A percentile compares a stretch with the other conserved stretches of the same genome.
Conservation (phyloP, 2,888 invertebrate genomes). For the Lasioglossum oenotherae region DNA sequence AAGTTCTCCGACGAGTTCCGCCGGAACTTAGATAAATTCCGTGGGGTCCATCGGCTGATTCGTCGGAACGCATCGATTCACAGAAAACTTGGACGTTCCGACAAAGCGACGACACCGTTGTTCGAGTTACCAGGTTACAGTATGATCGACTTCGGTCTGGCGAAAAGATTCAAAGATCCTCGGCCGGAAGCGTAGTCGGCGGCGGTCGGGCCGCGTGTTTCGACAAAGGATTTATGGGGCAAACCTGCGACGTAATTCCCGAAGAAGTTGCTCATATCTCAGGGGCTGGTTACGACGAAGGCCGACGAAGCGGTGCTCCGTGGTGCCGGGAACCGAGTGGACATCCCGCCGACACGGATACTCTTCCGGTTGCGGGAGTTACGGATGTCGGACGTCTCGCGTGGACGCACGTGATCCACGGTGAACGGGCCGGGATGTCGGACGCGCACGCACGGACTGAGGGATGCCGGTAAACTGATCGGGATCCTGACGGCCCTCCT, state of each 20-base stretch:
- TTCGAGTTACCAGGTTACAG: background rate
- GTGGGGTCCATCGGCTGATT: constrained; percentile 9
- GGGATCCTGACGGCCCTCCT: constrained; percentile 79
- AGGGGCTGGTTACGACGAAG: constrained; percentile 13
- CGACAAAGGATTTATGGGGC: constrained; percentile 31
- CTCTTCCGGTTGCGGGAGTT: background rate
- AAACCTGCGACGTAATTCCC: constrained; percentile 59
- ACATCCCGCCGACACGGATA: constrained; percentile 14
- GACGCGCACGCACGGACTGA: constrained; percentile 76
- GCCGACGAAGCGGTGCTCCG: constrained; percentile 12
- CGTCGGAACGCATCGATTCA: constrained; percentile 26
- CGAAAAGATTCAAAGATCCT: background rate
- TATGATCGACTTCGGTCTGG: background rate
- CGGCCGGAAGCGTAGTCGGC: background rate
- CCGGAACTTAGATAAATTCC: constrained; percentile 34
- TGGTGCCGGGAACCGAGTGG: constrained; percentile 4
- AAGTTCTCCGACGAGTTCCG: constrained; percentile 17
- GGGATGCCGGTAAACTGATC: constrained; percentile 81
- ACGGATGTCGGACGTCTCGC: constrained; percentile 12
- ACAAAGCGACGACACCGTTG: background rate
- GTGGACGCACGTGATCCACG: constrained; percentile 74
- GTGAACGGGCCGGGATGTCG: constrained; percentile 55
- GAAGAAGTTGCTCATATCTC: constrained; percentile 62
- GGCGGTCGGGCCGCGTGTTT: background rate
- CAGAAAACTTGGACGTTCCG: background rate